Evolutionary conservation across 2,113 vertebrate genomes (phyloP).

Genomic region (Periophthalmodon schlosseri): DNA sequence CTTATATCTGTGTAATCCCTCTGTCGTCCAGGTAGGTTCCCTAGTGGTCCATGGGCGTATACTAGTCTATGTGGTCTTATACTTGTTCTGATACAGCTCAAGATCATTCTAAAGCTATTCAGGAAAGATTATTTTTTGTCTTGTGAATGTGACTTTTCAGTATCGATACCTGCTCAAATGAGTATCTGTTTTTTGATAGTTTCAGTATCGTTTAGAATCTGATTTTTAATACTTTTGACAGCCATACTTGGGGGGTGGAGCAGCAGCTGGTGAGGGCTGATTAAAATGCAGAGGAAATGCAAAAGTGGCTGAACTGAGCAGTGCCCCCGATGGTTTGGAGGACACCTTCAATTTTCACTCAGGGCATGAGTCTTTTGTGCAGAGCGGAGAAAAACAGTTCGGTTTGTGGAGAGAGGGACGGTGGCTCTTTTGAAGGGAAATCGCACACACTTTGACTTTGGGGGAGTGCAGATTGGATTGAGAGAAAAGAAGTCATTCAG

Average conservation of each 20-base stretch:
- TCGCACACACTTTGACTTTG: slow-evolving; percentile 1
- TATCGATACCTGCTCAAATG: too few species aligned
- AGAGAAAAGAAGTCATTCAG: neutral
- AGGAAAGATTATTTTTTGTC: too few species aligned
- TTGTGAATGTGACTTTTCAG: too few species aligned
- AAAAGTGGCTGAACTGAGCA: slow-evolving; percentile 12
- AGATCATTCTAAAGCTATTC: too few species aligned
- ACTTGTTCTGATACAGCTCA: too few species aligned
- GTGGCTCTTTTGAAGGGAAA: neutral
- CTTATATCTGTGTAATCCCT: too few species aligned
- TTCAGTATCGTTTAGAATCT: too few species aligned
- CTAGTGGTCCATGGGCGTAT: too few species aligned
- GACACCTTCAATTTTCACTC: slow-evolving; percentile 27
- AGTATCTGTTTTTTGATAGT: too few species aligned
- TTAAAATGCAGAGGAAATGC: slow-evolving; percentile 32
- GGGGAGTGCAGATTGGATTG: slow-evolving; percentile 3
- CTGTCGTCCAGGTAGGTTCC: too few species aligned
- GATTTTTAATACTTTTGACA: too few species aligned
- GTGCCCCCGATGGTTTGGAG: slow-evolving; percentile 8
- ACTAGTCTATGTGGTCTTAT: too few species aligned
- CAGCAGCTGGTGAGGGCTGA: slow-evolving; percentile 24
- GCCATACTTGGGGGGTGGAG: neutral
- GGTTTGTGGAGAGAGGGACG: neutral
- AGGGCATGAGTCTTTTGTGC: neutral
- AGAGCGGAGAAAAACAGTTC: slow-evolving; percentile 2